Evolutionary conservation across 2,797 vertebrate species (phyloP).

Genomic region (Melanotaenia boesemani): DNA sequence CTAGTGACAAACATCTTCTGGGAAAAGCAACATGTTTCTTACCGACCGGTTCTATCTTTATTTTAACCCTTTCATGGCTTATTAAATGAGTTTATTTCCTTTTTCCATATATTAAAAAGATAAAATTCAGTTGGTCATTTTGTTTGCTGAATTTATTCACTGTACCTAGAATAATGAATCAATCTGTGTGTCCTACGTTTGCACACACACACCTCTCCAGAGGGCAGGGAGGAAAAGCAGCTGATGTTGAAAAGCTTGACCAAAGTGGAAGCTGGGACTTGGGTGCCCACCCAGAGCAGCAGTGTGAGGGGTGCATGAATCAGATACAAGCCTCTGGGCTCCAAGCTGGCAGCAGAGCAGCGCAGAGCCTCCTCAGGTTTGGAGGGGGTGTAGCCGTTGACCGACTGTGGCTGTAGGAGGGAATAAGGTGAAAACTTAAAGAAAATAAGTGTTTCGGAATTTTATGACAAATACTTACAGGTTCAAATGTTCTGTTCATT

Average conservation of each 20-base stretch:
- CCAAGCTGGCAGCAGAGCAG: conserved; percentile 75
- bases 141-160: neutral
- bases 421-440: neutral
- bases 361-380: conserved; percentile 64
- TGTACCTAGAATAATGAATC: neutral
- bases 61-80: no score
- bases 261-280: conserved; percentile 68
- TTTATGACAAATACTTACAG: accelerated
- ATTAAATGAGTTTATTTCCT: no score
- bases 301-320: conserved; percentile 78
- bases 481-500: accelerated
- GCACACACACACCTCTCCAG: conserved; percentile 79
- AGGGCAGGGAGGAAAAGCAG: conserved; percentile 79
- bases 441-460: neutral
- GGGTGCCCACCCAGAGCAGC: conserved; percentile 83
- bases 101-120: neutral
- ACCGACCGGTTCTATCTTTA: no score
- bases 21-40: no score
- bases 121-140: accelerated
- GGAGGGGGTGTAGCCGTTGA: neutral
- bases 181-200: neutral
- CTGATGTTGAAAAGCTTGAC: conserved; percentile 78
- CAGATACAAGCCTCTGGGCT: conserved; percentile 76
- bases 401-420: conserved; percentile 57
- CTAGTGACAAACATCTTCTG: neutral